Evolutionary conservation across 2,888 invertebrate genomes (phyloP), one percentile per base, ranked within the genome.

Genomic region (Synergus umbraculus): DNA sequence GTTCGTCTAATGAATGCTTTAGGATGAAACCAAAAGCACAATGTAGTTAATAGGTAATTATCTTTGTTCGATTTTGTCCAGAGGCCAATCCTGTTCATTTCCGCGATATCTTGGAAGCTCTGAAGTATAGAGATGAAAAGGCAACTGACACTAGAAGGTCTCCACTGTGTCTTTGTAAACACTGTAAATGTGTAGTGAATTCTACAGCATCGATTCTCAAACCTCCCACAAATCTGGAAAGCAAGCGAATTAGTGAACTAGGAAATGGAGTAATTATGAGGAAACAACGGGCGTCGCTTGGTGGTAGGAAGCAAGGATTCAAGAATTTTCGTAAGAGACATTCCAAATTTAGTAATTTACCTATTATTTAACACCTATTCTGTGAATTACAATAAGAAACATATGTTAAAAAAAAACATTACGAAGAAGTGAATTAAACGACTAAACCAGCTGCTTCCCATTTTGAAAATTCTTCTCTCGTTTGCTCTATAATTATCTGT

Each of bases 221-320:
- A 63, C 77, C 78, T 58, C 66, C 73, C 66, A 65, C 60, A 77
- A 77, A 67, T 73, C 73, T 73, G 49, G 60, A 66, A 78, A 79
- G 78, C 80, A 78, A 29, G 66, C 77, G 81, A 81, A 79, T 86
- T 83, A 85, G 85, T 84, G 83, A 85, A 79, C 80, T 83, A 88
- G 91, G 91, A 91, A 91, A 91, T 91, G 85, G 88, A 90, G 90
- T 91, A 91, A 91, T 91, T 91, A 91, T 89, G 88, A 90, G 91
- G 91, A 91, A 91, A 91, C 90, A 87, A 89, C 90, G 88, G 91
- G 91, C 91, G 91, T 91, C 86, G 88, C 90, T 88, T 86, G 86
- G 91, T 87, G 90, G 90, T 89, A 85, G 86, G 84, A 83, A 88
- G 85, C 86, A 87, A 86, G 86, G 86, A 88, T 85, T 87, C 84